Conservation (phyloP, 2,888 invertebrate species). For the Dryobota labecula region DNA sequence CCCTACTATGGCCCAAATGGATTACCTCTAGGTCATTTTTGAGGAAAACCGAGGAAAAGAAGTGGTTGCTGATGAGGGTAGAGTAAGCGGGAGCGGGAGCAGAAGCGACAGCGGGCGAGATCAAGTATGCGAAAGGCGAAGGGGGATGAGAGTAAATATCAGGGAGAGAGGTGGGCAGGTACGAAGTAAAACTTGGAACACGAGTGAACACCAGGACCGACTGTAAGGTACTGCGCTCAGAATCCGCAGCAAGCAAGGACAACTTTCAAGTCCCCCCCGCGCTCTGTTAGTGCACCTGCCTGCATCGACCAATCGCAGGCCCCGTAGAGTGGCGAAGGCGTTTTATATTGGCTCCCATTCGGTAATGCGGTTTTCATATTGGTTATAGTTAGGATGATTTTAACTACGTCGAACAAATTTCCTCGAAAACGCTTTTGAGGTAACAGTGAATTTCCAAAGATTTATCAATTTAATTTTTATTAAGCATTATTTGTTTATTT, state of each 20-base stretch:
- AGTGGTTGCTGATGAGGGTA: background rate
- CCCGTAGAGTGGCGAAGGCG: no score
- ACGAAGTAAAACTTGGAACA: background rate
- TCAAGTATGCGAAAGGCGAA: background rate
- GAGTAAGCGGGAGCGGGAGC: background rate
- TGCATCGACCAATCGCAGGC: conserved; percentile 22
- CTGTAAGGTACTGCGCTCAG: conserved; percentile 16
- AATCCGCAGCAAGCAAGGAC: background rate
- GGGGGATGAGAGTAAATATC: background rate
- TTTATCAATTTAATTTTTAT: no score
- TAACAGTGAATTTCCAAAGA: no score
- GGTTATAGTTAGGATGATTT: background rate
- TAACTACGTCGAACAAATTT: background rate
- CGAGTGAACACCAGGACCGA: conserved; percentile 8
- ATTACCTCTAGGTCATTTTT: background rate
- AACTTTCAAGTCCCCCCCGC: conserved; percentile 2
- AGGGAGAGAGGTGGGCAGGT: background rate
- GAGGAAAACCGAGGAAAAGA: background rate
- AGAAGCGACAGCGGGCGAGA: background rate
- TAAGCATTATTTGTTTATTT: background rate
- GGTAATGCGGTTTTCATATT: no score
- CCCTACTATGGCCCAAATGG: background rate
- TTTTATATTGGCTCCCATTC: conserved; percentile 3
- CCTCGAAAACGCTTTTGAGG: background rate
- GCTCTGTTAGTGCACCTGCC: conserved; percentile 8